Evolutionary conservation across 1,140 invertebrate species (phyloP), one percentile per base, ranked within the genome.

Genomic region (Halotydeus destructor): DNA sequence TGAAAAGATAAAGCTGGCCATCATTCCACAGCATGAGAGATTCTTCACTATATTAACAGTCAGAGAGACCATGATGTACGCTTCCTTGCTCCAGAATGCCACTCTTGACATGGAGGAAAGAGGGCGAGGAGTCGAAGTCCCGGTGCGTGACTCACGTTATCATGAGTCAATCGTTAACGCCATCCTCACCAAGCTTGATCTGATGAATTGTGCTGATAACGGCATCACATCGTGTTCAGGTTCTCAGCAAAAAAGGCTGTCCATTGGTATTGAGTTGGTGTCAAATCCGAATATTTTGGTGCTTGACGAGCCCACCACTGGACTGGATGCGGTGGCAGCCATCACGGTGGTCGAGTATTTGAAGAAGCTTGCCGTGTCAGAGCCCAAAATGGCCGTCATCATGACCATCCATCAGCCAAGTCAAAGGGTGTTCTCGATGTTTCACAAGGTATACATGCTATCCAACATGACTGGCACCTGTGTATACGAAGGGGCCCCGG

Each of bases 251-350:
- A 94, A 93, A 58, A 69, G 88, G 38, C 61, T 94, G 30, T 85
- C 85, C 2, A 88, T 94, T 50, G 86, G 86, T 12, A 62, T 91
- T 40, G 88, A 94, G 62, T 61, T 96, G 36, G 71, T 94, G 8
- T 48, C 44, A n/a, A 40, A 41, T 18, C 47, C 47, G 3, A 41
- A 45, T 26, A 41, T 48, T 34, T 54, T 83, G 9, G 81, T 81
- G 55, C 78, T 76, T 51, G 78, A 83, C 55, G 78, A 82, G 52
- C 77, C 78, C 6, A 82, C 78, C 1, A 77, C 77, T 0, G 78
- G 80, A 0, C 55, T 86, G 12, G 81, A 86, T 54, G 81, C 78
- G 57, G 81, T 69, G 52, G 77, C 70, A 44, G 78, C 80, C 1
- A 69, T 69, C 25, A 63, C 70, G 9, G 73, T 84, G 1, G 69